Percentiles rank a stretch among this genome's conserved stretches.
These are phyloP conservation scores for Pachliopta kotzebuea DNA, from an alignment of 2,888 invertebrate genomes.

Conservation along the genomic window DNA sequence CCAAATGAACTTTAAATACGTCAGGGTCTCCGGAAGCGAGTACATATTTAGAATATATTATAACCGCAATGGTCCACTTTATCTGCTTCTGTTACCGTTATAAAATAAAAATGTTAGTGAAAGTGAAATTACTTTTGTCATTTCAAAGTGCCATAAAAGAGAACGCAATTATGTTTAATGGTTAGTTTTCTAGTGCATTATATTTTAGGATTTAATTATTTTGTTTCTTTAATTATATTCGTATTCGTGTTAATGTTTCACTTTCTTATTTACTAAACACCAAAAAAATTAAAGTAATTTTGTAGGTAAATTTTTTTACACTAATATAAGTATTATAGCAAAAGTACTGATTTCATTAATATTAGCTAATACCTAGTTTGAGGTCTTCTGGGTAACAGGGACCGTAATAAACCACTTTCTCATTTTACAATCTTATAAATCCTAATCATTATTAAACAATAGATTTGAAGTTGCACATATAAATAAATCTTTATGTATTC, in stretches of 20 bases:
- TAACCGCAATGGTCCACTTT: constrained; percentile 20
- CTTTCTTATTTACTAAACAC: background rate
- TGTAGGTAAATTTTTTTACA: background rate
- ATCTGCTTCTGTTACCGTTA: constrained; percentile 22
- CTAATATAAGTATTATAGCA: background rate
- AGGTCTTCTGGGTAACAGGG: too few relatives aligned
- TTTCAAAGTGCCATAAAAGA: constrained; percentile 23
- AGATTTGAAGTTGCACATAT: background rate
- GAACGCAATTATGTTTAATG: constrained; percentile 17
- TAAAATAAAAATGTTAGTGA: constrained; percentile 28
- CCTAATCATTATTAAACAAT: background rate
- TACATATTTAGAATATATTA: constrained; percentile 6
- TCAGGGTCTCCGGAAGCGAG: constrained; percentile 18
- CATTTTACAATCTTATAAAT: background rate
- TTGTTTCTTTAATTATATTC: background rate
- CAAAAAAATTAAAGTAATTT: background rate
- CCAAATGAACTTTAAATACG: constrained; percentile 11
- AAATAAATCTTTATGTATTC: background rate
- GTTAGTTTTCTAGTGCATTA: constrained; percentile 13
- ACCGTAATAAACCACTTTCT: too few relatives aligned
- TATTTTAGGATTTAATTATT: constrained; percentile 9
- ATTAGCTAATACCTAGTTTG: background rate
- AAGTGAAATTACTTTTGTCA: constrained; percentile 28
- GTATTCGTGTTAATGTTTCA: background rate
- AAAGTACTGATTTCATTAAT: background rate